Percentiles rank a stretch among this genome's conserved stretches.
These are phyloP conservation scores for Elysia chlorotica DNA, from an alignment of 1,140 invertebrate genomes.

Conservation along the genomic window DNA sequence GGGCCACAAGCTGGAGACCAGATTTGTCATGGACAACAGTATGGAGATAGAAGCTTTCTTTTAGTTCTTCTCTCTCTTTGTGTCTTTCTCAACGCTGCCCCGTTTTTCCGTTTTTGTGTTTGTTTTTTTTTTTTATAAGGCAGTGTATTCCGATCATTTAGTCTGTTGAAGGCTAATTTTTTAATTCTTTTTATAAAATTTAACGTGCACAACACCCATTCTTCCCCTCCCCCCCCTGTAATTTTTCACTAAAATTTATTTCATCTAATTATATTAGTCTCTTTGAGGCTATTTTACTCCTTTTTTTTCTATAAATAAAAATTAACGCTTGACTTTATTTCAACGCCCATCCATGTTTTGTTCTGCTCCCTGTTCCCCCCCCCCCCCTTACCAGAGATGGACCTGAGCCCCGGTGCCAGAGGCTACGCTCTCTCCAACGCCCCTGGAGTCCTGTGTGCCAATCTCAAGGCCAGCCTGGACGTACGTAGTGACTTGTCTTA, in stretches of 20 bases:
- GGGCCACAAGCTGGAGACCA: constrained; percentile 61
- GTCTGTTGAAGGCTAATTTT: no score
- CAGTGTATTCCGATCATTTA: no score
- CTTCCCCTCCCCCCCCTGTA: neutral
- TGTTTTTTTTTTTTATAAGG: no score
- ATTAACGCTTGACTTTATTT: neutral
- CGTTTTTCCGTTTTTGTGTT: no score
- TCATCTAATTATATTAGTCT: neutral
- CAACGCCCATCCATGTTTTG: neutral
- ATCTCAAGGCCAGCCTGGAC: constrained; percentile 65
- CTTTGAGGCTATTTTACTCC: neutral
- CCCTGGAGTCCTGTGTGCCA: constrained; percentile 64
- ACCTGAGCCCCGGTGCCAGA: constrained; percentile 62
- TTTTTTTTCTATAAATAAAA: neutral
- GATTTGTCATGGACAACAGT: constrained; percentile 66
- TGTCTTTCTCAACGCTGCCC: no score
- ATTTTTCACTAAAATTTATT: neutral
- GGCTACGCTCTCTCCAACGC: constrained; percentile 68
- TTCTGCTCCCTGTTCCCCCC: no score
- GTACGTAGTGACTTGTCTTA: no score
- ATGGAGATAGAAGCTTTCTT: no score
- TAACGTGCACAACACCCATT: no score
- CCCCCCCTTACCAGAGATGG: constrained; percentile 62
- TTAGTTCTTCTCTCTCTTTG: no score
- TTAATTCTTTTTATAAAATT: no score